phyloP scores from a whole-genome alignment of 2,888 invertebrate genomes.

The Punctoribates punctum region DNA sequence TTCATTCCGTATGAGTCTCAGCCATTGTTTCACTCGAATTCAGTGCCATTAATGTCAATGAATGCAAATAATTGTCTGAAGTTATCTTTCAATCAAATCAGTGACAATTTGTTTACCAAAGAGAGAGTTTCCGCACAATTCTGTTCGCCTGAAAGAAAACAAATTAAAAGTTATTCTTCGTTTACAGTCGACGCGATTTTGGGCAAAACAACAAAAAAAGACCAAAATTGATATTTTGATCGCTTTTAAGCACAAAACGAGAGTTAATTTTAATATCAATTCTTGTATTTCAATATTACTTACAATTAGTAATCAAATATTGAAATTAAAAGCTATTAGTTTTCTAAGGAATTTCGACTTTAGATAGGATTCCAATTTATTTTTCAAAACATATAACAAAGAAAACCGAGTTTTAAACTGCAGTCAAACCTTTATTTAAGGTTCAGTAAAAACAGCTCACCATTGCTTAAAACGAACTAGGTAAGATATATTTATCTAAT shows the following conservation, averaged over 20 bases:
- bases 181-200: slow-evolving; percentile 38
- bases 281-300: too few species aligned
- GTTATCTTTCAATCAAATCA: not conserved
- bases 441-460: too few species aligned
- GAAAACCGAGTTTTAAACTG: too few species aligned
- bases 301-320: too few species aligned
- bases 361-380: too few species aligned
- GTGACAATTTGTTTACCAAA: too few species aligned
- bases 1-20: not conserved
- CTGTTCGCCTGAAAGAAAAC: not conserved
- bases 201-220: not conserved
- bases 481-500: too few species aligned
- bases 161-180: slow-evolving; percentile 19
- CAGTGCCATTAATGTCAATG: slow-evolving; percentile 7
- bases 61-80: not conserved
- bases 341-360: not conserved
- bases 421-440: too few species aligned
- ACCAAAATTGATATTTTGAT: not conserved
- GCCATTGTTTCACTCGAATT: not conserved
- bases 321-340: too few species aligned
- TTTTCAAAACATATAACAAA: too few species aligned
- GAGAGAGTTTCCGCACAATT: too few species aligned
- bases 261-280: not conserved
- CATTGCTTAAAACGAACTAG: too few species aligned
- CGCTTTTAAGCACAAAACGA: not conserved